These are phyloP conservation scores for Lynx canadensis DNA, from an alignment of 2,113 vertebrate genomes.

Conservation along the genomic window DNA sequence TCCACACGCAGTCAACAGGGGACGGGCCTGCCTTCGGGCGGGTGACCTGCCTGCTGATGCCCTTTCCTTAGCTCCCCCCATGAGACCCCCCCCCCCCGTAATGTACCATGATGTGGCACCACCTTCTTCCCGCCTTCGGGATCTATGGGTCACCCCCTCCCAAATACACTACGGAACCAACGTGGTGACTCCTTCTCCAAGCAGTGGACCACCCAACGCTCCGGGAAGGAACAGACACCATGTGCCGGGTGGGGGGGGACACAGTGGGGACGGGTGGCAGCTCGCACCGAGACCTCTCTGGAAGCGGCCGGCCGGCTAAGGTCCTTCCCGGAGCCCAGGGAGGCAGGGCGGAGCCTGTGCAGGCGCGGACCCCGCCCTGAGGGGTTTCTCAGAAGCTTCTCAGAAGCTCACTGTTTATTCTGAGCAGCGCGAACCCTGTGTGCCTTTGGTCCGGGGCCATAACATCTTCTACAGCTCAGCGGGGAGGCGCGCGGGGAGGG, in stretches of 20 bases:
- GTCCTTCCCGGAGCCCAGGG: background rate
- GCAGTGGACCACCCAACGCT: background rate
- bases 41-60: background rate
- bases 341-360: background rate
- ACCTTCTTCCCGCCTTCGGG: background rate
- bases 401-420: constrained; percentile 31
- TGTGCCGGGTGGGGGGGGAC: background rate
- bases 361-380: constrained; percentile 43
- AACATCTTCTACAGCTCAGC: background rate
- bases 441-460: constrained; percentile 16
- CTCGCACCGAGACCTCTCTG: fast-evolving
- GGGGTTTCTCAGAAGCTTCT: constrained; percentile 56
- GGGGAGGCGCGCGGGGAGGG: background rate
- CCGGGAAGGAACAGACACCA: background rate
- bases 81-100: fast-evolving
- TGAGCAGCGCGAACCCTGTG: constrained; percentile 57
- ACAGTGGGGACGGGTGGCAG: background rate
- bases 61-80: background rate
- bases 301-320: background rate
- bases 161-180: background rate
- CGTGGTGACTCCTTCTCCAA: background rate
- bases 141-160: background rate
- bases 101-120: background rate
- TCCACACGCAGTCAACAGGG: too few relatives aligned
- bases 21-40: background rate